Evolutionary conservation across 2,888 invertebrate genomes (phyloP), one percentile per base, ranked within the genome.

Genomic region (Pseudococcus jackbeardsleyi): DNA sequence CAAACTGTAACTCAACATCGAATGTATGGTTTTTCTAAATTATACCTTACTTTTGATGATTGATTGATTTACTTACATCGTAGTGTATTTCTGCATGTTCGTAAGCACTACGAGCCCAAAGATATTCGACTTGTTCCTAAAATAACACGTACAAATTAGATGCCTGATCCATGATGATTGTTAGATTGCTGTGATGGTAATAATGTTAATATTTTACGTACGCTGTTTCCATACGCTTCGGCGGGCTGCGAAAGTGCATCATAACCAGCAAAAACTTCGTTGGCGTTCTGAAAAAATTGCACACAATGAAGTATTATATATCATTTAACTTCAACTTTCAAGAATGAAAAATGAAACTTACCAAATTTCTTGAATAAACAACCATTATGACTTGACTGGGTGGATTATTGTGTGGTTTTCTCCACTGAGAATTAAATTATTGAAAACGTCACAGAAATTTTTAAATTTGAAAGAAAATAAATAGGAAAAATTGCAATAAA

Each of bases 51-150:
- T 42, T 48, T 19, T 64, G n/a, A 0, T 0, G 59, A 0, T n/a
- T 6, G 6, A 64, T 22, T 22, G 22, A 9, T 64, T 8, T 22
- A 64, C 95, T 94, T 93, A 98, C 98, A 93, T 98, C 98, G 91
- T 97, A 98, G 92, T 99, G 96, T 89, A 97, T 94, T 92, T 98
- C 97, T 87, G 98, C 97, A 92, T 98, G 98, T 91, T 98, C 96
- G 92, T 95, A 96, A 0, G 98, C 98, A 92, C 96, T 97, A 88
- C 96, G 94, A 0, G 96, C 97, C 99, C 99, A 99, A 92, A 97
- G 93, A 90, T 95, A 94, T 92, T 99, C 99, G 89, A 99, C 92
- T 0, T 95, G 91, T 94, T 95, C 39, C 79, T 46, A 46, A 46
- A 4, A 33, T 90, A n/a, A 54, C n/a, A 50, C 8, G 15, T 12